phyloP scores from a whole-genome alignment of 2,888 invertebrate genomes.

The Neuroscelio doddi region DNA sequence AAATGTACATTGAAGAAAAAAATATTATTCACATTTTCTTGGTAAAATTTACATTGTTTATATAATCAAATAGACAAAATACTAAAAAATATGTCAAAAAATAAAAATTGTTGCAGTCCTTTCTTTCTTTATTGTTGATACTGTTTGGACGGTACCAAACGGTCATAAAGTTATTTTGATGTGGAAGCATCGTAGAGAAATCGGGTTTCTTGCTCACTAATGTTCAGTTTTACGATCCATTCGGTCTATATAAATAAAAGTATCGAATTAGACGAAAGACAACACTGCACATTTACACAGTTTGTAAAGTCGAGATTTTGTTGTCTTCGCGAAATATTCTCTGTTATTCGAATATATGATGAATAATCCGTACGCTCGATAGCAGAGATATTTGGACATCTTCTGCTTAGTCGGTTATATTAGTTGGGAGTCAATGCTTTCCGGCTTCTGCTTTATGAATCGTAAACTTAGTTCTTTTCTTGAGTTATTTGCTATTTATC shows the following conservation, averaged over 20 bases:
- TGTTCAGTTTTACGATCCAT: conserved; percentile 23
- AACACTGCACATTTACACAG: not conserved
- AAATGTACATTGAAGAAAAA: no score
- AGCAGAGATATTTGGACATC: conserved; percentile 28
- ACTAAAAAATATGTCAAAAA: no score
- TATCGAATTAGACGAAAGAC: conserved; percentile 29
- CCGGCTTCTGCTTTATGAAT: conserved; percentile 31
- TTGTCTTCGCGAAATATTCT: conserved; percentile 25
- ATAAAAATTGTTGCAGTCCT: not conserved
- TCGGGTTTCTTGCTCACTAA: conserved; percentile 14
- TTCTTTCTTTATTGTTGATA: not conserved
- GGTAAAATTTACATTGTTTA: no score
- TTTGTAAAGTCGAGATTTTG: conserved; percentile 4
- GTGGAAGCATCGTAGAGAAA: conserved; percentile 18
- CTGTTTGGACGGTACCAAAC: conserved; percentile 1
- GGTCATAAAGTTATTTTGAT: conserved; percentile 49
- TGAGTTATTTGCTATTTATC: conserved; percentile 43
- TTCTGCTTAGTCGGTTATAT: conserved; percentile 33
- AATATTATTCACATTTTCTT: no score
- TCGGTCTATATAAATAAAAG: conserved; percentile 20
- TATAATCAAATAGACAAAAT: no score
- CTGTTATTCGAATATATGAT: conserved; percentile 38
- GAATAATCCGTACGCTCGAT: conserved; percentile 26
- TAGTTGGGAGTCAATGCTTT: conserved; percentile 37
- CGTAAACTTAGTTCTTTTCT: conserved; percentile 32